A percentile compares a stretch with the other conserved stretches of the same genome.
phyloP scores from a whole-genome alignment of 2,113 vertebrate genomes.

The Gobio gobio region DNA sequence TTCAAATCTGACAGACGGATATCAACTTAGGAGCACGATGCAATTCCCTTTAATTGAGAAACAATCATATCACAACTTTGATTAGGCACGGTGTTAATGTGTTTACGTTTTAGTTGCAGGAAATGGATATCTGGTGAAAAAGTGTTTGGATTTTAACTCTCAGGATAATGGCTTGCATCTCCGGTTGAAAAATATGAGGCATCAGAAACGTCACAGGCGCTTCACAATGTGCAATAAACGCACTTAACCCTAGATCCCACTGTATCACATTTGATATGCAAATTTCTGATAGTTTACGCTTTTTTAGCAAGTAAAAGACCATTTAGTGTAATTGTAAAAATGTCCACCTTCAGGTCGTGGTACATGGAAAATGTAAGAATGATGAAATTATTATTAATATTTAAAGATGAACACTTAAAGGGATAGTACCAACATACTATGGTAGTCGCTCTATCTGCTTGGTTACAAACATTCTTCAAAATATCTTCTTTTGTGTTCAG shows the following conservation, averaged over 20 bases:
- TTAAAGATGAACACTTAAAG: background rate
- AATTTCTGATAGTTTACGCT: background rate
- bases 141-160: background rate
- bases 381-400: background rate
- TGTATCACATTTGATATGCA: background rate
- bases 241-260: background rate
- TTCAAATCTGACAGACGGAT: slow-evolving; percentile 67
- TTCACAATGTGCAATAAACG: background rate
- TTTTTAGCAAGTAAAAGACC: no score
- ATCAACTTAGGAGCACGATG: slow-evolving; percentile 57
- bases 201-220: background rate
- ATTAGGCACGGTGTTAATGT: slow-evolving; percentile 44
- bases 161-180: background rate
- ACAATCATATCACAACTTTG: slow-evolving; percentile 59
- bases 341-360: background rate
- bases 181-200: background rate
- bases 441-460: no score
- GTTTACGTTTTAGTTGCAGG: slow-evolving; percentile 11
- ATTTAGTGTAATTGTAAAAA: background rate
- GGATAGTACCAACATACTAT: no score
- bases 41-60: slow-evolving; percentile 65
- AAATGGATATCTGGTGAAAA: slow-evolving; percentile 27
- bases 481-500: no score
- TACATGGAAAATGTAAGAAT: no score
- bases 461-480: no score